Evolutionary conservation across 2,113 vertebrate species (phyloP).

Genomic region (Dipodomys merriami): DNA sequence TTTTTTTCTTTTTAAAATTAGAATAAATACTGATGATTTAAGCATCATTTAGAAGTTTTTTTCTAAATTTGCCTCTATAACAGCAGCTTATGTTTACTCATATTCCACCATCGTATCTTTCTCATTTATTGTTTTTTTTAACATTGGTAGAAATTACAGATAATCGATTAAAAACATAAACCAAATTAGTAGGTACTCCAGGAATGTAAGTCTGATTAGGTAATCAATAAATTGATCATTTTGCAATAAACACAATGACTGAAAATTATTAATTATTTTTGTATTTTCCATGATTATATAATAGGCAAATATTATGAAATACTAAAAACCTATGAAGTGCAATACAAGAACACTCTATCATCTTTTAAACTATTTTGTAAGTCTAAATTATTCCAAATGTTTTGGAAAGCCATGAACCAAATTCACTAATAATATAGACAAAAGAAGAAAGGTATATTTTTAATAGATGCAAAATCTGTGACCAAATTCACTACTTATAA

Average conservation of each 20-base stretch:
- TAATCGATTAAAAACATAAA: too few relatives aligned
- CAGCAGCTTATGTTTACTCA: background rate
- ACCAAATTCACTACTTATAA: background rate
- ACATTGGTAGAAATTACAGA: background rate
- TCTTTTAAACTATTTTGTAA: background rate
- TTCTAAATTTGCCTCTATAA: background rate
- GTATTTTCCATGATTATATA: background rate
- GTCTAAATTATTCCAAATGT: background rate
- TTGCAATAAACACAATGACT: too few relatives aligned
- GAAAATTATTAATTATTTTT: too few relatives aligned
- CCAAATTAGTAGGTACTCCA: background rate
- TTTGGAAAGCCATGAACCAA: background rate
- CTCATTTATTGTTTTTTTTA: background rate
- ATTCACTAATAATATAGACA: background rate
- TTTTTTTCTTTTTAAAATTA: slow-evolving; percentile 11
- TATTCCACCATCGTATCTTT: background rate
- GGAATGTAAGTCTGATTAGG: background rate
- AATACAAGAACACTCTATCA: too few relatives aligned
- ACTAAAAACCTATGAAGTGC: too few relatives aligned
- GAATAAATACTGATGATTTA: background rate
- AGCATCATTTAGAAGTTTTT: background rate
- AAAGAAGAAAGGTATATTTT: background rate
- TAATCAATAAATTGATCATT: background rate
- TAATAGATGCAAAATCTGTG: background rate
- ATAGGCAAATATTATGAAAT: background rate